Evolutionary conservation across 2,113 vertebrate species (phyloP), one percentile per base, ranked within the genome.

Genomic region (Tetraodon nigroviridis): DNA sequence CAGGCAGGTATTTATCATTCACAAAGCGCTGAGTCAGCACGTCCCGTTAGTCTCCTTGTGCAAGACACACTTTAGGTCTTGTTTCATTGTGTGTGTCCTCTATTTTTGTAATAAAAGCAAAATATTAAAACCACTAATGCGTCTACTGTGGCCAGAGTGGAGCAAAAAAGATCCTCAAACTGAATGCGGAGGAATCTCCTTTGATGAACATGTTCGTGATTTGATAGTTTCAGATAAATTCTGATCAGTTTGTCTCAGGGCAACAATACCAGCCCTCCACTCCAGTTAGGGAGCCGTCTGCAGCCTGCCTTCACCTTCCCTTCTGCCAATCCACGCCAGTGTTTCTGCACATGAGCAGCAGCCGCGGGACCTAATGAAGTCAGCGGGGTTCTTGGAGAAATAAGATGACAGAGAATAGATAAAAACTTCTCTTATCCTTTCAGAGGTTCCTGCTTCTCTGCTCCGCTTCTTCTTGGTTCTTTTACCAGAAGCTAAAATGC

Each of bases 321-420:
- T 32, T 7, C 29, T 32, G 29, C 29, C 29, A n/a, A n/a, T 6
- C 8, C 29, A 10, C 29, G 2, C 29, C 29, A 32, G 29, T 32
- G 29, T 32, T 32, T 32, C 29, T 7, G 8, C 29, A 24, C 24
- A 24, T 24, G 24, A 24, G 29, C 29, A 32, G 73, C 64, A 68
- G 67, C 71, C 67, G 55, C 61, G 70, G 69, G 73, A 45, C 64
- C 67, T 84, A 85, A 84, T 76, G 79, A 87, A 84, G 76, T 75
- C 82, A 80, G 67, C 21, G 18, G 80, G 75, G 75, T 69, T 75
- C 47, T 57, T 61, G 40, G 51, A 24, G 24, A 56, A 71, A 72
- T 61, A 54, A 62, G 61, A 80, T 61, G 66, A 51, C 42, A 12
- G 52, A 24, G 60, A 67, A 51, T 32, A 71, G 64, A 69, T 49